Evolutionary conservation across 1,140 invertebrate genomes (phyloP), one percentile per base, ranked within the genome.

Genomic region (Drosophila melanica): DNA sequence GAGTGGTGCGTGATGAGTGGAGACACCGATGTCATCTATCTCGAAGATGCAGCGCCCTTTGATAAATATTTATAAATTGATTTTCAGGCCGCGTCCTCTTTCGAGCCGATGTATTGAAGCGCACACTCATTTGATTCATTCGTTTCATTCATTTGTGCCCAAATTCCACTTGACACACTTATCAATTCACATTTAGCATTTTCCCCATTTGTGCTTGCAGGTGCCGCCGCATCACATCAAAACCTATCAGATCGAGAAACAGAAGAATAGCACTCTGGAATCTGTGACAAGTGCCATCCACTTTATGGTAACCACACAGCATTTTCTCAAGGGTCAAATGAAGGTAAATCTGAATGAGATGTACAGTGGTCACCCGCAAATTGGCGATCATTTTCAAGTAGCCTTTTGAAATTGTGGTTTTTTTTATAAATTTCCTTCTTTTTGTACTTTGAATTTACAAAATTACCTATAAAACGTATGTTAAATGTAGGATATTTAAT

Each of bases 291-390:
- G 90, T 84, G 91, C 90, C 59, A 92, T 94, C 71, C 92, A 93
- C 77, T 93, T 93, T 70, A 92, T 93, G 55, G 92, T 93, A 57
- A 93, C 93, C 80, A 93, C 92, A 70, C 93, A 93, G 58, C 93
- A 94, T 80, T 93, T 94, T 66, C 78, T 93, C 60, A 92, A 92
- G 77, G 93, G 92, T 45, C 93, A 93, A 91, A 92, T 93, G 82
- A 92, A 92, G 92, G 93, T 93, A 80, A 72, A 68, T 1, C 30
- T 37, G n/a, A 12, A 37, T 16, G 16, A 6, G 2, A 41, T 14
- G n/a, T 41, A 41, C 39, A 41, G 30, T 35, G 30, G 30, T 11
- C 9, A 33, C 45, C 18, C 30, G 50, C 3, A 39, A 27, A 20
- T 18, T 10, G 37, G 5, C 27, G 27, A 27, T 27, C 4, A 7